These are phyloP conservation scores for Pyrgus malvae DNA, from an alignment of 2,888 invertebrate genomes.

Conservation along the genomic window DNA sequence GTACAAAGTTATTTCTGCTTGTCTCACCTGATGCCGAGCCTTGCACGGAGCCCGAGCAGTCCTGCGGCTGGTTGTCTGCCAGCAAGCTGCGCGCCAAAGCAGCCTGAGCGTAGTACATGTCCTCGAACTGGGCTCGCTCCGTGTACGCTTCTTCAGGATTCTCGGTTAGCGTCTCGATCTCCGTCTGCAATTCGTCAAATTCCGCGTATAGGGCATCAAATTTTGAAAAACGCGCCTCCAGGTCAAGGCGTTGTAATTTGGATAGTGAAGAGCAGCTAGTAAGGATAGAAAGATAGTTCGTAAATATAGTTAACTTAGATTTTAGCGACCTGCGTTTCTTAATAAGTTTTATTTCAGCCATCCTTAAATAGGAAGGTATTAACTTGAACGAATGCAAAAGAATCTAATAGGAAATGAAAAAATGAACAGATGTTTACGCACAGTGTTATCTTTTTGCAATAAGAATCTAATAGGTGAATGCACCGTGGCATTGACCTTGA, in stretches of 20 bases:
- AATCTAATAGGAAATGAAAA: too few relatives aligned
- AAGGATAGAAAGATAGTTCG: slow-evolving; percentile 8
- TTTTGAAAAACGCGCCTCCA: slow-evolving; percentile 5
- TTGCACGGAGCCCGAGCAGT: neutral
- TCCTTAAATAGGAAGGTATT: neutral
- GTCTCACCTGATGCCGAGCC: too few relatives aligned
- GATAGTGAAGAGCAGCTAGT: slow-evolving; percentile 11
- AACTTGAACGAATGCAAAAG: neutral
- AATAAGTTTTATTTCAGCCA: neutral
- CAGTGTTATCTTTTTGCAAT: too few relatives aligned
- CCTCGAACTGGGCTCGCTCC: neutral
- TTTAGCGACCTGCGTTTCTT: slow-evolving; percentile 13
- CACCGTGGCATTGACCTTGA: too few relatives aligned
- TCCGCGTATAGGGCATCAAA: slow-evolving; percentile 8
- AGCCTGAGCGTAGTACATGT: neutral
- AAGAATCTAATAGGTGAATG: too few relatives aligned
- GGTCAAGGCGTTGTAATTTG: slow-evolving; percentile 12
- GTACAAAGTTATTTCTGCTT: neutral
- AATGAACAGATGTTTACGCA: too few relatives aligned
- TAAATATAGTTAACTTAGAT: slow-evolving; percentile 22
- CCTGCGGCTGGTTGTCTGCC: neutral
- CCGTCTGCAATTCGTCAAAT: slow-evolving; percentile 13
- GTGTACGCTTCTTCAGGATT: neutral
- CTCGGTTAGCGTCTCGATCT: neutral
- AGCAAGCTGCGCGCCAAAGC: neutral